phyloP scores from a whole-genome alignment of 2,113 vertebrate species.

The Hyaena hyaena region DNA sequence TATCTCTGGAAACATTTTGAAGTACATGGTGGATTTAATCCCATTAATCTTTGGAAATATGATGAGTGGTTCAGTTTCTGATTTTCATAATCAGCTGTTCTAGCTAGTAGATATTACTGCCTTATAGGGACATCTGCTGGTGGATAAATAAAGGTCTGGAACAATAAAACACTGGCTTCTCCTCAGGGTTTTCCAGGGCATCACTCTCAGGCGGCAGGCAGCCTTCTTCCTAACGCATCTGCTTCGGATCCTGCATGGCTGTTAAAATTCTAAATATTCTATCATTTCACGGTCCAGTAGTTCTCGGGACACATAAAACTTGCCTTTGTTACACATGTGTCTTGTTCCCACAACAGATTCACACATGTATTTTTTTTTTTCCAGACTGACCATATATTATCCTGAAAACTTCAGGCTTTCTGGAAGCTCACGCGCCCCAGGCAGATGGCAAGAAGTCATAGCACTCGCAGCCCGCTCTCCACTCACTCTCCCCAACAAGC shows the following conservation, averaged over 20 bases:
- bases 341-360: constrained; percentile 27
- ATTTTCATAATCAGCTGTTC: constrained; percentile 42
- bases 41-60: not conserved
- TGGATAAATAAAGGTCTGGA: constrained; percentile 40
- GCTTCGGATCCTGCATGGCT: not conserved
- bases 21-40: constrained; percentile 29
- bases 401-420: not conserved
- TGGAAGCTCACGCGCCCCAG: not conserved
- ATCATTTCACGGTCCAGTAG: not conserved
- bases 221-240: not conserved
- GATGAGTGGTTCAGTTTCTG: constrained; percentile 51
- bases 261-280: constrained; percentile 42
- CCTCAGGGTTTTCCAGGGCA: not conserved
- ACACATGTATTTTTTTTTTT: not conserved
- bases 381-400: constrained; percentile 36
- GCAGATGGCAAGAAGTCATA: not conserved
- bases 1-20: constrained; percentile 18
- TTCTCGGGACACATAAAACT: constrained; percentile 35
- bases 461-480: not conserved
- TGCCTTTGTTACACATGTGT: not conserved
- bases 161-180: not conserved
- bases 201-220: not conserved
- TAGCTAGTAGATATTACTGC: constrained; percentile 72
- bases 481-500: not conserved
- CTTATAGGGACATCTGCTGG: constrained; percentile 84